A percentile compares a stretch with the other conserved stretches of the same genome.
Evolutionary conservation across 1,140 invertebrate species (phyloP).

Genomic region (Idris sp.): DNA sequence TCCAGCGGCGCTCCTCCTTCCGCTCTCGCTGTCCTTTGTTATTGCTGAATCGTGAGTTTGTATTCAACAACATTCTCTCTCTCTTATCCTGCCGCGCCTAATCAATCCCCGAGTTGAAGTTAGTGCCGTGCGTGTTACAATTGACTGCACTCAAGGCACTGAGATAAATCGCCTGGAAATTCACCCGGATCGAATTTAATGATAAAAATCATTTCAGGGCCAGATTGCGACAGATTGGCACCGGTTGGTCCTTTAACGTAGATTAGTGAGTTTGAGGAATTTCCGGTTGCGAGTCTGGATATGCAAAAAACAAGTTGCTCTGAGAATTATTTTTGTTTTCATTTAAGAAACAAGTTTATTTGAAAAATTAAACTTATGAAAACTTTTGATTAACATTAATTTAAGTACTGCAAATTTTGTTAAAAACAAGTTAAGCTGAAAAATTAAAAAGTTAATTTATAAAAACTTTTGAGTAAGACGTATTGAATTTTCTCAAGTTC

Average conservation of each 20-base stretch:
- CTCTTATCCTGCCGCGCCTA: conserved; percentile 55
- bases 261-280: conserved; percentile 24
- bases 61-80: conserved; percentile 53
- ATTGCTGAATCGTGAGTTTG: conserved; percentile 35
- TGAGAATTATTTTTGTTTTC: too few relatives aligned
- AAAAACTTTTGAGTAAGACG: too few relatives aligned
- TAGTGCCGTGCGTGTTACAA: conserved; percentile 37
- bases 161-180: conserved; percentile 44
- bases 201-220: conserved; percentile 27
- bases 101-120: conserved; percentile 40
- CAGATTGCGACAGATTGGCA: conserved; percentile 28
- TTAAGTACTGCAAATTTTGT: too few relatives aligned
- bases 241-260: neutral
- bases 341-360: too few relatives aligned
- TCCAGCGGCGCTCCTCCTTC: conserved; percentile 58
- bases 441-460: too few relatives aligned
- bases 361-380: too few relatives aligned
- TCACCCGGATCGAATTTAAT: conserved; percentile 28
- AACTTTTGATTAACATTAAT: too few relatives aligned
- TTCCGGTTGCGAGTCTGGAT: conserved; percentile 18
- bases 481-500: too few relatives aligned
- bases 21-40: conserved; percentile 58
- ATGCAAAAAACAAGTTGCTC: too few relatives aligned
- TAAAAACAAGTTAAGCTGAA: too few relatives aligned
- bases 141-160: conserved; percentile 29